A percentile compares a stretch with the other conserved stretches of the same genome.
Evolutionary conservation across 2,113 vertebrate genomes (phyloP).

Genomic region (Lophius piscatorius): DNA sequence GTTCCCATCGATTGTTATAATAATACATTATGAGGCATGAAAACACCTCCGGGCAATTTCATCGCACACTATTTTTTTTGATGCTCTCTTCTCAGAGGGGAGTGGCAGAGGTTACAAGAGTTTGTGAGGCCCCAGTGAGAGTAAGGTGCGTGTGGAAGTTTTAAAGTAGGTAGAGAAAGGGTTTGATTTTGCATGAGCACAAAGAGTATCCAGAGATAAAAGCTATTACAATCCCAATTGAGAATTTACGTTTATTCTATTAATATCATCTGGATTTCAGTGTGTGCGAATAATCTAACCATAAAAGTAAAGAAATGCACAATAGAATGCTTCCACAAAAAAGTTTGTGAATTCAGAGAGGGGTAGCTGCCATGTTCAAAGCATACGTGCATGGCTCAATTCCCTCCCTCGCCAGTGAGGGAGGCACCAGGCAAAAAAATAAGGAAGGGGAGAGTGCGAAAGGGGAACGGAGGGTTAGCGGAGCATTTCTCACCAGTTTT

Average conservation of each 20-base stretch:
- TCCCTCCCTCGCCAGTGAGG: conserved; percentile 55
- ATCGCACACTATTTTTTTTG: conserved; percentile 21
- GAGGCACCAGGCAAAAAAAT: conserved; percentile 22
- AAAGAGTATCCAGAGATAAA: too few species aligned
- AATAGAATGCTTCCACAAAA: background rate
- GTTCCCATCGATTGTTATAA: background rate
- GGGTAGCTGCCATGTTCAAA: conserved; percentile 35
- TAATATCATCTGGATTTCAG: background rate
- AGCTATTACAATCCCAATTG: too few species aligned
- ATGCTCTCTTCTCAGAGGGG: conserved; percentile 15
- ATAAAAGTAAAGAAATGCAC: background rate
- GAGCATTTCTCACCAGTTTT: conserved; percentile 71
- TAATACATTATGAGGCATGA: background rate
- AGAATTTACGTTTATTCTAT: background rate
- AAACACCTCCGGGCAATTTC: conserved; percentile 10
- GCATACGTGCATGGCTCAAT: conserved; percentile 56
- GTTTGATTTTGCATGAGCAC: too few species aligned
- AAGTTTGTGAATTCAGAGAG: conserved; percentile 16
- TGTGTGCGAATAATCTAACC: background rate
- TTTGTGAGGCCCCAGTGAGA: background rate
- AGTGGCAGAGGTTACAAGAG: conserved; percentile 28
- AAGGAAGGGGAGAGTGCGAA: conserved; percentile 27
- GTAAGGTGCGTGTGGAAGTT: background rate
- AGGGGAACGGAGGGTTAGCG: background rate
- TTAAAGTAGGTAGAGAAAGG: background rate